Conservation (phyloP, 1,140 invertebrate species). For the Penaeus japonicus region DNA sequence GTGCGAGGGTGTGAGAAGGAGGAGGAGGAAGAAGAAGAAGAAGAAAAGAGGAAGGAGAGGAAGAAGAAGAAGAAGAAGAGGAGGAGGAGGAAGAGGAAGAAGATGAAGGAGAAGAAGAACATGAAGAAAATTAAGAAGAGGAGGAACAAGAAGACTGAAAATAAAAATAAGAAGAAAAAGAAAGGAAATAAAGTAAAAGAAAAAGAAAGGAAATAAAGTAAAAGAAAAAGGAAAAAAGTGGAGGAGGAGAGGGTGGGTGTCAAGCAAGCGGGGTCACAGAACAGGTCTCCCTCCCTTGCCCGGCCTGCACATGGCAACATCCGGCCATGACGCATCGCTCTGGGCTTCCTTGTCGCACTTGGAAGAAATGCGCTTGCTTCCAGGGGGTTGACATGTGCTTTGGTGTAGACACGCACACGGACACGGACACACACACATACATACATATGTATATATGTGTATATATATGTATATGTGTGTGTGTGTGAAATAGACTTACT, state of each 20-base stretch:
- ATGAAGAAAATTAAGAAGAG: not conserved
- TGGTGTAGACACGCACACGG: too few species aligned
- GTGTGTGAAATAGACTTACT: too few species aligned
- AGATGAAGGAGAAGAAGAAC: not conserved
- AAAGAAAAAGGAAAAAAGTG: not conserved
- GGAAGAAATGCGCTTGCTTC: conserved; percentile 71
- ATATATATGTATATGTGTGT: too few species aligned
- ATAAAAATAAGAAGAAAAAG: too few species aligned
- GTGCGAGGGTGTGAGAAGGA: not conserved
- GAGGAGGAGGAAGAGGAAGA: not conserved
- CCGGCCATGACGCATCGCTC: not conserved
- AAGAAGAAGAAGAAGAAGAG: not conserved
- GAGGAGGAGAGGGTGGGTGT: not conserved
- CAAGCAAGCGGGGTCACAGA: not conserved
- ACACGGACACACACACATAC: too few species aligned
- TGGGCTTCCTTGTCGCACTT: conserved; percentile 67
- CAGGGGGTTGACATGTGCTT: too few species aligned
- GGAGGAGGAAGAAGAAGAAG: not conserved
- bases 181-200: not conserved
- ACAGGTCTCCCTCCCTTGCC: too few species aligned
- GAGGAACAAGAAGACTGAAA: not conserved
- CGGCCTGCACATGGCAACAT: not conserved
- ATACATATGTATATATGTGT: too few species aligned
- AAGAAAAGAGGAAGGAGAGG: not conserved
- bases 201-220: not conserved